Conservation (phyloP, 2,888 invertebrate genomes). For the Plebejus melissa region DNA sequence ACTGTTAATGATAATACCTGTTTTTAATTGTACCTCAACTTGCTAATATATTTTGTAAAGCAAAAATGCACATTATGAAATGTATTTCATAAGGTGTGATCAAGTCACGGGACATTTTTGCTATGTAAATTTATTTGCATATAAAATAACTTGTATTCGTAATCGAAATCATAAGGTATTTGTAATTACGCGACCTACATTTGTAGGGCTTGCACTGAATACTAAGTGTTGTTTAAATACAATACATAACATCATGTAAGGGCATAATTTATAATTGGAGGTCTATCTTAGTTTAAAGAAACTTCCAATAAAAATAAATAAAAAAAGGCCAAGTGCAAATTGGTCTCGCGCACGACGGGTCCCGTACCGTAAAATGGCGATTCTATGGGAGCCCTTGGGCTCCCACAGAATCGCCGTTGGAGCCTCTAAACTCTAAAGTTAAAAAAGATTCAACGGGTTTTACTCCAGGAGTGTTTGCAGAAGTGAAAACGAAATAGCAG, state of each 20-base stretch:
- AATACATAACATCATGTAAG: neutral
- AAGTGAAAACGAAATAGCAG: no score
- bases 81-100: constrained; percentile 2
- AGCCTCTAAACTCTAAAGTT: no score
- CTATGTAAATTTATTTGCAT: constrained; percentile 24
- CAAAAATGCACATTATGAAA: constrained; percentile 1
- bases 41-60: neutral
- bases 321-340: no score
- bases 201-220: neutral
- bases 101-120: constrained; percentile 16
- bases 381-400: no score
- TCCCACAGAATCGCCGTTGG: no score
- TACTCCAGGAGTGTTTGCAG: no score
- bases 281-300: neutral
- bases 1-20: neutral
- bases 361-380: no score
- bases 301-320: no score
- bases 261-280: neutral
- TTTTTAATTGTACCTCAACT: neutral
- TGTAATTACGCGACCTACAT: constrained; percentile 1
- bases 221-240: neutral
- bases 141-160: constrained; percentile 6
- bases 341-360: no score
- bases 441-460: no score
- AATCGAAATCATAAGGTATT: constrained; percentile 28